Evolutionary conservation across 2,888 invertebrate genomes (phyloP).

Genomic region (Atethmia centrago): DNA sequence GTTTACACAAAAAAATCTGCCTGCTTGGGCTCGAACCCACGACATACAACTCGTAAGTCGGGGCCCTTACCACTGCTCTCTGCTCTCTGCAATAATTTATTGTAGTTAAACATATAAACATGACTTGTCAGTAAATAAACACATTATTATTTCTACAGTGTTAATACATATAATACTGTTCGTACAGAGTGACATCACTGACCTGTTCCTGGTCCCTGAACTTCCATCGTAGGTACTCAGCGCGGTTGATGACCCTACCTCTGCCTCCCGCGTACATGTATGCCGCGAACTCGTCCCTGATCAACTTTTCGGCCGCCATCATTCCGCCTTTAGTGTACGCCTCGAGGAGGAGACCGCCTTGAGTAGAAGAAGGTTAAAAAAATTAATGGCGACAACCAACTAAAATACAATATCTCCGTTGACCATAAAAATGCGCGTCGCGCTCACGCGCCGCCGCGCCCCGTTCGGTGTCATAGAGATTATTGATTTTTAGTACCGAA

Average conservation of each 20-base stretch:
- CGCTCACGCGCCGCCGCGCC: too few species aligned
- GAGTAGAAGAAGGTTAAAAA: constrained; percentile 4
- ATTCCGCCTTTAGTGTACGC: constrained; percentile 96
- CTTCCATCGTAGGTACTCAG: constrained; percentile 97
- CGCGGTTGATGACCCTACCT: constrained; percentile 95
- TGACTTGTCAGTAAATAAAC: not conserved
- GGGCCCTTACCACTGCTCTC: too few species aligned
- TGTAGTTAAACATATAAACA: too few species aligned
- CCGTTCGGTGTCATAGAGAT: too few species aligned
- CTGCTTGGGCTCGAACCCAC: too few species aligned
- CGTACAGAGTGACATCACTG: constrained; percentile 5
- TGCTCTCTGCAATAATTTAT: too few species aligned
- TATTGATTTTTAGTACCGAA: too few species aligned
- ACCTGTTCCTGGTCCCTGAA: constrained; percentile 95
- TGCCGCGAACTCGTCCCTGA: constrained; percentile 96
- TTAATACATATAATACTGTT: not conserved
- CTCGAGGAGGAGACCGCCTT: constrained; percentile 96
- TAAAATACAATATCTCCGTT: too few species aligned
- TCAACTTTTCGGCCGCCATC: constrained; percentile 95
- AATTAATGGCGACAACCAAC: not conserved
- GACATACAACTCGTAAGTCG: too few species aligned
- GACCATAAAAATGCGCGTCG: too few species aligned
- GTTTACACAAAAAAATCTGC: too few species aligned
- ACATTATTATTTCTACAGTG: not conserved
- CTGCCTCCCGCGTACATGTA: constrained; percentile 97